Evolutionary conservation across 92 coral and sea anemone species (phyloP), one percentile per base, ranked within the genome.

Genomic region (Bergia sp.): DNA sequence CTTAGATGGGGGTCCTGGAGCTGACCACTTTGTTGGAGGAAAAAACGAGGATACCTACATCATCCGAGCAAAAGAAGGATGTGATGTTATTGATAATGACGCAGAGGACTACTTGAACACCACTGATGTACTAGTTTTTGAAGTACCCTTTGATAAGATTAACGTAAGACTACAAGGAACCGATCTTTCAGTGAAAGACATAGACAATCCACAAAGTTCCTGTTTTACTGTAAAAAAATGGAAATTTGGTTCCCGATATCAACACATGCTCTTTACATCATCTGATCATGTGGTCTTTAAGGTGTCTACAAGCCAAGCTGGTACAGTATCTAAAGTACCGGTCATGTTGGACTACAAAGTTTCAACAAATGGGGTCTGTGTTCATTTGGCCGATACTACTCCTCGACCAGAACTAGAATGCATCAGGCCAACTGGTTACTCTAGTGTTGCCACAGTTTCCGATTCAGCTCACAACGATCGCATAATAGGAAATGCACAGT

Each of bases 1-100:
- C 64, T 29, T 91, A 36, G 94, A 91, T 36, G 93, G 93, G 1
- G 91, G 93, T 3, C 88, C 39, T 40, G 91, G 91, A 4, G 91
- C 73, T 16, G 93, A 91, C 57, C 75, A 29, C 61, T 83, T 91
- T 75, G 29, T 55, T 7, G 93, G 93, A 23, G 91, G 93, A 12
- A 91, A 85, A 82, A 43, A 64, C 21, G 93, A 91, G 76, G 93
- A 91, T 79, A 91, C 93, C 29, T 91, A 91, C 76, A 88, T 91
- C 41, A 85, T 91, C 37, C 55, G 93, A 88, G 93, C 87, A 23
- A 85, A 72, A 0, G 93, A 91, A 71, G 93, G 93, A 3, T 91
- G 93, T 47, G 93, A 91, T 49, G 57, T n/a, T n/a, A 89, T 91
- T 49, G 71, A 91, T 73, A 91, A 91, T 10, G 10, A 88, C 40